phyloP scores from a whole-genome alignment of 37 sponge, comb jelly and placozoan genomes.

The Petrosia ficiformis region DNA sequence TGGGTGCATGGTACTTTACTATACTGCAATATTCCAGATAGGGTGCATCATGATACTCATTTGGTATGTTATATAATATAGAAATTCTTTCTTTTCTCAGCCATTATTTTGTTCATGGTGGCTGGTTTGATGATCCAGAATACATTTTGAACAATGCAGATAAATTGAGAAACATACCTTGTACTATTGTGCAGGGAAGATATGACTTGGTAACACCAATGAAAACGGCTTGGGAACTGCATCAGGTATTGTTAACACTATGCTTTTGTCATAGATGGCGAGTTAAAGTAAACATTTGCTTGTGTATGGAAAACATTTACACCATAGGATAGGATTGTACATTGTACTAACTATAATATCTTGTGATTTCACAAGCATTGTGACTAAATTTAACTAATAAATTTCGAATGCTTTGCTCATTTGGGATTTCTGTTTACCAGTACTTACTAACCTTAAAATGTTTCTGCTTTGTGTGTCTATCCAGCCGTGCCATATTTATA shows the following conservation, averaged over 20 bases:
- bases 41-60: background rate
- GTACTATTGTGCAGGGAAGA: slow-evolving; percentile 59
- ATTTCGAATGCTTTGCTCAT: too few relatives aligned
- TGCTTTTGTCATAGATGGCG: background rate
- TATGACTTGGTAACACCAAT: slow-evolving; percentile 68
- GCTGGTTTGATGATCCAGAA: slow-evolving; percentile 39
- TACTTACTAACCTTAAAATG: too few relatives aligned
- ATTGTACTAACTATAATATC: too few relatives aligned
- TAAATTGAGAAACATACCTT: slow-evolving; percentile 59
- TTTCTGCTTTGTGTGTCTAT: too few relatives aligned
- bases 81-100: slow-evolving; percentile 25
- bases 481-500: too few relatives aligned
- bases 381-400: too few relatives aligned
- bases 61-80: background rate
- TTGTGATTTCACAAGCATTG: background rate
- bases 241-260: too few relatives aligned
- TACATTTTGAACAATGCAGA: slow-evolving; percentile 47
- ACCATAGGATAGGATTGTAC: background rate
- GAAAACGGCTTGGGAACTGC: slow-evolving; percentile 69
- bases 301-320: background rate
- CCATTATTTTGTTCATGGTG: slow-evolving; percentile 70
- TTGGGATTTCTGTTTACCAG: too few relatives aligned
- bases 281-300: too few relatives aligned
- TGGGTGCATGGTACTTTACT: background rate
- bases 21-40: background rate